Percentiles rank a stretch among this genome's conserved stretches.
phyloP scores from a whole-genome alignment of 2,888 invertebrate genomes.

The Dugesia japonica region DNA sequence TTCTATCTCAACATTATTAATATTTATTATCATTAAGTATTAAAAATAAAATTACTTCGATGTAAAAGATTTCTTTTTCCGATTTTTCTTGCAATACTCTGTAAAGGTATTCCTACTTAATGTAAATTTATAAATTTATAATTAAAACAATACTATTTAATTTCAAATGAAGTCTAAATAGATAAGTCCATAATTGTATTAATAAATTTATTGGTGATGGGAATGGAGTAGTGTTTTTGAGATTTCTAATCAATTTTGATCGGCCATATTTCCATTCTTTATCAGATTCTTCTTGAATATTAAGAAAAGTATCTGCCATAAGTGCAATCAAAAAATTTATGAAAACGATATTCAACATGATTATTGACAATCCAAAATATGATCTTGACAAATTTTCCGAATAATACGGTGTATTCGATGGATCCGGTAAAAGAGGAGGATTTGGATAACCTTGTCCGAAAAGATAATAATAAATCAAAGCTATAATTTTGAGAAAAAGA shows the following conservation, averaged over 20 bases:
- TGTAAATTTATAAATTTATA: too few relatives aligned
- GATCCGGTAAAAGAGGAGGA: too few relatives aligned
- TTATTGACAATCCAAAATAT: constrained; percentile 86
- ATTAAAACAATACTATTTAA: not conserved
- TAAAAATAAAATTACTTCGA: too few relatives aligned
- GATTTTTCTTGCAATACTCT: too few relatives aligned
- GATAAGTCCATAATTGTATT: not conserved
- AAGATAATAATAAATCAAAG: too few relatives aligned
- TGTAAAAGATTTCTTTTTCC: too few relatives aligned
- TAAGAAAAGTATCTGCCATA: not conserved
- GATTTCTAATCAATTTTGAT: not conserved
- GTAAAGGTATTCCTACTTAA: too few relatives aligned
- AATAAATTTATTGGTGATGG: not conserved
- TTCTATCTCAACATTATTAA: too few relatives aligned
- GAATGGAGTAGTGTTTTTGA: not conserved
- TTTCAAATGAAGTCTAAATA: not conserved
- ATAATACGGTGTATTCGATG: too few relatives aligned
- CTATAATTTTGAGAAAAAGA: constrained; percentile 72
- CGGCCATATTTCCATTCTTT: not conserved
- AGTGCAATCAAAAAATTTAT: constrained; percentile 76
- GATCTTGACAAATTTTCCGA: too few relatives aligned
- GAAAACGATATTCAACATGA: constrained; percentile 89
- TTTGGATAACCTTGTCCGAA: too few relatives aligned
- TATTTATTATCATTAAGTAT: too few relatives aligned
- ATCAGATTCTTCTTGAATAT: not conserved